A percentile compares a stretch with the other conserved stretches of the same genome.
Evolutionary conservation across 2,888 invertebrate species (phyloP).

Genomic region (Metallyticus violacea): DNA sequence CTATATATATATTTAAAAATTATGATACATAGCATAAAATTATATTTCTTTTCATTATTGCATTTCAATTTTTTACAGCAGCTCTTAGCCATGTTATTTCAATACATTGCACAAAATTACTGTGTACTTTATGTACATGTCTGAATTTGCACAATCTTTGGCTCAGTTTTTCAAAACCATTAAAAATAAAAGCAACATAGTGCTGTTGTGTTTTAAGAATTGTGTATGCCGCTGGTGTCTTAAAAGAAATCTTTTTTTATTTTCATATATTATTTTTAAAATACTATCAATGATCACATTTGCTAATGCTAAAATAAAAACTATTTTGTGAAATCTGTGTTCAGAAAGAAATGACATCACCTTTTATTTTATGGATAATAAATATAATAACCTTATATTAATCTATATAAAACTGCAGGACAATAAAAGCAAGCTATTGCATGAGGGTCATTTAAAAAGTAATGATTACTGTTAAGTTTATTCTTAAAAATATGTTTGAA

Average conservation of each 20-base stretch:
- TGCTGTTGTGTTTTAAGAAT: neutral
- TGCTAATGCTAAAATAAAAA: neutral
- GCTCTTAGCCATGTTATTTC: neutral
- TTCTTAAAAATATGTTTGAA: too few species aligned
- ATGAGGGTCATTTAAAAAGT: too few species aligned
- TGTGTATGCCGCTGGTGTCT: neutral
- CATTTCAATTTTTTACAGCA: neutral
- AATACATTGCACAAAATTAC: neutral
- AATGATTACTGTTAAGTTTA: too few species aligned
- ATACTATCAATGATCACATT: neutral
- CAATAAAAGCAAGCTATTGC: neutral
- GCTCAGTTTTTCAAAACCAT: neutral
- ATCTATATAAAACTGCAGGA: neutral
- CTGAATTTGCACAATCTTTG: neutral
- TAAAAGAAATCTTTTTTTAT: neutral
- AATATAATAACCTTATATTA: too few species aligned
- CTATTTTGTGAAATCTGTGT: neutral
- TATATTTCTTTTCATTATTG: neutral
- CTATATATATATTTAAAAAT: neutral
- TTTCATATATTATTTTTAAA: neutral
- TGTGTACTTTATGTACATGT: neutral
- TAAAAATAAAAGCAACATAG: neutral
- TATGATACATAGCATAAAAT: neutral
- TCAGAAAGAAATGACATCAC: neutral
- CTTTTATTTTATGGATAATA: neutral